Evolutionary conservation across 37 sponge, comb jelly and placozoan genomes (phyloP).

Genomic region (Geodia barretti): DNA sequence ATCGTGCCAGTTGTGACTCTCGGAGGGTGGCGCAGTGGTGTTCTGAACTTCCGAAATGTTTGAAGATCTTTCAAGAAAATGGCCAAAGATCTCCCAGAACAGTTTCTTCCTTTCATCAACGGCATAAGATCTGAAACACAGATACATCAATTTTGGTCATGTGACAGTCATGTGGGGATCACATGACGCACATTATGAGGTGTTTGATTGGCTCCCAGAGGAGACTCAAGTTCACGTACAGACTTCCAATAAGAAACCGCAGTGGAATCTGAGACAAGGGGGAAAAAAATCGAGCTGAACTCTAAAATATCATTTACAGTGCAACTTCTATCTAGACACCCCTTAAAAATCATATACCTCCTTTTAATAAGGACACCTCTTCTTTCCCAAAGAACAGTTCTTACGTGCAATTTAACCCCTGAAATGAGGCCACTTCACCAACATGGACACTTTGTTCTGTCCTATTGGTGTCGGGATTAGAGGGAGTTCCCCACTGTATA

Average conservation of each 20-base stretch:
- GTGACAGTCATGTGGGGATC: not conserved
- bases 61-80: conserved; percentile 33
- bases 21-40: not conserved
- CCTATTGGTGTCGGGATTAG: no score
- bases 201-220: conserved; percentile 73
- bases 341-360: no score
- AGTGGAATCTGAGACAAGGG: conserved; percentile 60
- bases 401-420: no score
- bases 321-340: no score
- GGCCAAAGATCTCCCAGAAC: conserved; percentile 81
- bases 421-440: no score
- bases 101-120: conserved; percentile 48
- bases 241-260: conserved; percentile 69
- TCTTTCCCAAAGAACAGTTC: no score
- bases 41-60: conserved; percentile 4
- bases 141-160: no score
- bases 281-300: no score
- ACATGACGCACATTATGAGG: conserved; percentile 50
- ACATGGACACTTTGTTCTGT: no score
- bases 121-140: conserved; percentile 60
- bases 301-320: no score
- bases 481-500: not conserved
- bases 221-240: conserved; percentile 88
- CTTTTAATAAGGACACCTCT: no score
- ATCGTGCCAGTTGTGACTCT: not conserved